Evolutionary conservation across 2,797 vertebrate genomes (phyloP).

Genomic region (Onychomys torridus): DNA sequence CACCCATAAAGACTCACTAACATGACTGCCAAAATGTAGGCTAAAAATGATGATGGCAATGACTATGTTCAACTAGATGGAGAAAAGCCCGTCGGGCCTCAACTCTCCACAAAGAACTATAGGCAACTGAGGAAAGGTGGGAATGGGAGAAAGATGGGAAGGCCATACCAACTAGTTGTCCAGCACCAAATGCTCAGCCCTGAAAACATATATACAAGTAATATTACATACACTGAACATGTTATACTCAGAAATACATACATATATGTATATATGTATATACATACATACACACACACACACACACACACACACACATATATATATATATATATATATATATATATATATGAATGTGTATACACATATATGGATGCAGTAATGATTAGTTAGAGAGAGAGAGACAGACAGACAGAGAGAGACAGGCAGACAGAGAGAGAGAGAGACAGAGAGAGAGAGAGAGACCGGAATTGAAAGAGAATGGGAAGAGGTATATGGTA

Average conservation of each 20-base stretch:
- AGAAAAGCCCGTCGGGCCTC: neutral
- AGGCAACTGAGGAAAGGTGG: neutral
- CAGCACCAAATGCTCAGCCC: neutral
- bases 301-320: no score
- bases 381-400: neutral
- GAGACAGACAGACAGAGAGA: no score
- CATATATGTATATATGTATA: fast-evolving
- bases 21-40: neutral
- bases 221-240: neutral
- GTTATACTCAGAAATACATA: neutral
- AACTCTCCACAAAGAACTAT: neutral
- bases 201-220: neutral
- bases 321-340: no score
- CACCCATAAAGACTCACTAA: neutral
- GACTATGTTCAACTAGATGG: neutral
- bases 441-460: neutral
- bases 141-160: neutral
- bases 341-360: neutral
- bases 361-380: neutral
- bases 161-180: neutral
- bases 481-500: neutral
- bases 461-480: neutral
- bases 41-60: neutral
- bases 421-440: no score
- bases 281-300: no score